Base-by-base conservation (phyloP, 2,888 invertebrate species). In the Thelaira solivaga region DNA sequence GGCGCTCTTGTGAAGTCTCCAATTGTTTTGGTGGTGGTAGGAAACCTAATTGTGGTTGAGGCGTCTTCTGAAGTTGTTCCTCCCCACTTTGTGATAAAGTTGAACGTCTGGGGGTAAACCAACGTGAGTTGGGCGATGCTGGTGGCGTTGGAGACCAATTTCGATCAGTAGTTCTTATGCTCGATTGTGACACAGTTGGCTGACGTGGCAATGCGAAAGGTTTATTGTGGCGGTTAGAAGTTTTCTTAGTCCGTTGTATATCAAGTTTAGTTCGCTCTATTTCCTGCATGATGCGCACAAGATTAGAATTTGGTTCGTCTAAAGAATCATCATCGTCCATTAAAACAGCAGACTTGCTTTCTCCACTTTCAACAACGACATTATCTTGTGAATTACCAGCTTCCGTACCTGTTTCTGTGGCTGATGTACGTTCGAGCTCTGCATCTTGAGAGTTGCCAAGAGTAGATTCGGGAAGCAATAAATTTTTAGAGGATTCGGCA, bases 201-300 rank as follows among this genome's bases (percentile, higher is more conserved):
- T 78, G 74, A 4, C 57, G 53, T 8, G 72, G 53, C 0, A 68
- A 65, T 1, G 71, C 43, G 59, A 72, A 78, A 8, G 65, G 59
- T 13, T 80, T 76, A 24, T 67, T 81, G n/a, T 75, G 57, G 8
- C 78, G 78, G 8, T 36, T 29, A 10, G 78, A 78, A 10, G 82
- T 80, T 10, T 87, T 86, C 68, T 86, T 87, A 11, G 87, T 86
- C 11, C 85, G 85, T 43, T 84, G 80, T 55, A 88, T 87, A 55
- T 88, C 86, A 69, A 84, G 34, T 77, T 87, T 86, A 10, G 88
- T 88, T 31, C 85, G 86, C 76, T 88, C 87, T 20, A 87, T 84
- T 80, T 87, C 88, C 18, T 86, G 84, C 43, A 87, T 73, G 3
- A 87, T 85, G 2, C 84, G 82, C 10, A 81, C 83, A n/a, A 88